Evolutionary conservation across 2,888 invertebrate genomes (phyloP), one percentile per base, ranked within the genome.

Genomic region (Rapana venosa): DNA sequence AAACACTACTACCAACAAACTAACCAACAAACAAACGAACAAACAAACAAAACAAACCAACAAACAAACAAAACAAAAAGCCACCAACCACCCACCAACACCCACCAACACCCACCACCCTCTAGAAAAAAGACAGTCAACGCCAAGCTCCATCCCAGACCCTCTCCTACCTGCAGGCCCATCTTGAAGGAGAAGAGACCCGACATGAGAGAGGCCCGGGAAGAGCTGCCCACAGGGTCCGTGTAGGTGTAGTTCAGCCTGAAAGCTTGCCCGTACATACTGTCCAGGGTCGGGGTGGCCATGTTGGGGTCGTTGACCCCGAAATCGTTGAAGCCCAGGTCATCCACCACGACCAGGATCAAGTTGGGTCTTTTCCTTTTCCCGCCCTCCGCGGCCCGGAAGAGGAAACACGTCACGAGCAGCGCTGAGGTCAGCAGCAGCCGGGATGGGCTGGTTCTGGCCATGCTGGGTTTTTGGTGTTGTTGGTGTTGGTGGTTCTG

Each of bases 231-330:
- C 83, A 95, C 92, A 77, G 96, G 96, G 88, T 95, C 95, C 22
- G 96, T 96, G 91, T 96, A 96, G n/a, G 95, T 95, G 88, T 95
- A 94, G 79, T 95, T 93, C 87, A 96, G 91, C 56, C 95, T 93
- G 22, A 95, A 94, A 0, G 96, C 95, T 91, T 94, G 93, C 85
- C 92, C 91, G 58, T 96, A 96, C 89, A 96, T 92, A 61, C 93
- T 91, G 36, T 95, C 94, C 61, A 96, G 91, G 88, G 95, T 95
- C 0, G 96, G 96, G 0, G 96, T 96, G 74, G 94, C 92, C 32
- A 96, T 94, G 15, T 95, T 95, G 70, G 91, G 93, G 92, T 96
- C 96, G 90, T 95, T 95, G 95, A 96, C 96, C 70, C 95, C 95
- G 32, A 96, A 93, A 92, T 96, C 96, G 91, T 94, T 95, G 93